Evolutionary conservation across 2,113 vertebrate genomes (phyloP).

Genomic region (Chloropsis hardwickii): DNA sequence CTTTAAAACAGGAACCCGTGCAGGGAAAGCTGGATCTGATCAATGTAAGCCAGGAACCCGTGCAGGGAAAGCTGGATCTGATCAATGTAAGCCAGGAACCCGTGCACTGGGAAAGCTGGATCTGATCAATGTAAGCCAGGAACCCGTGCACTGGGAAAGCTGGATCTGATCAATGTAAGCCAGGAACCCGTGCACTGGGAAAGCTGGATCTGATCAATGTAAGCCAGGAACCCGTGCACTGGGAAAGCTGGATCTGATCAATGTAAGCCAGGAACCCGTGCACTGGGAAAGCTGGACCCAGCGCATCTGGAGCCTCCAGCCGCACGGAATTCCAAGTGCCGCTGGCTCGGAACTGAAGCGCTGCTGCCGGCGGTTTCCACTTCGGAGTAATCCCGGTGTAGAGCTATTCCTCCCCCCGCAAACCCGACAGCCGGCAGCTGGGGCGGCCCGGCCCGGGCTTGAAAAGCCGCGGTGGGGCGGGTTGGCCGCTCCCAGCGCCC

Average conservation of each 20-base stretch:
- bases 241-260: neutral
- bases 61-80: neutral
- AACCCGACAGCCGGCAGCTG: constrained; percentile 38
- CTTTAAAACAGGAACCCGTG: neutral
- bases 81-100: accelerated
- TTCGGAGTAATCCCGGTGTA: neutral
- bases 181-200: accelerated
- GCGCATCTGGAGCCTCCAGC: neutral
- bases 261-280: accelerated
- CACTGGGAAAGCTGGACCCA: neutral
- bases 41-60: accelerated
- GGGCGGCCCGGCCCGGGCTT: neutral
- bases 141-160: accelerated
- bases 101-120: accelerated
- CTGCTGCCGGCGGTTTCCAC: neutral
- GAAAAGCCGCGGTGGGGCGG: neutral
- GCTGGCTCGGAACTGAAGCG: neutral
- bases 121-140: accelerated
- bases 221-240: accelerated
- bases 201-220: neutral
- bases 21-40: neutral
- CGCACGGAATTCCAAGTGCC: constrained; percentile 14
- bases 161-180: too few relatives aligned
- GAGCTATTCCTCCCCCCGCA: constrained; percentile 3
- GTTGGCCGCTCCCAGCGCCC: neutral